These are phyloP conservation scores for Neofelis nebulosa DNA, from an alignment of 2,113 vertebrate species.

Conservation along the genomic window DNA sequence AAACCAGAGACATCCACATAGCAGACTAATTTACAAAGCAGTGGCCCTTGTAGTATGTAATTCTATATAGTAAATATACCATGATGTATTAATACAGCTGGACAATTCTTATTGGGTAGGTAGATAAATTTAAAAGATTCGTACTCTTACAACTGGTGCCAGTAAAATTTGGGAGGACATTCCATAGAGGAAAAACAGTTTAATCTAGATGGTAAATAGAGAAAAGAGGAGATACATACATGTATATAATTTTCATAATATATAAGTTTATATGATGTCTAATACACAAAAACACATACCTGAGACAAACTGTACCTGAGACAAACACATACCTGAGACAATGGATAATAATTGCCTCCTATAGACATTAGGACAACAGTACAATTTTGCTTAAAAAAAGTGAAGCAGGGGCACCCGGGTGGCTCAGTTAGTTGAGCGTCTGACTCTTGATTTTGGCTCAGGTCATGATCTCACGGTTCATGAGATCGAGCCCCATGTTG, in stretches of 20 bases:
- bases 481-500: too few species aligned
- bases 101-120: background rate
- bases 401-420: background rate
- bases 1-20: background rate
- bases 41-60: background rate
- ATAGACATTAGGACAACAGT: background rate
- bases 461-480: too few species aligned
- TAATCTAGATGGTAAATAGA: background rate
- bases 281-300: background rate
- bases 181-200: background rate
- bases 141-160: background rate
- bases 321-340: background rate
- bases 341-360: background rate
- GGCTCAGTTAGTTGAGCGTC: too few species aligned
- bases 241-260: background rate
- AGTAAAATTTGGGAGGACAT: background rate
- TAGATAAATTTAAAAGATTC: background rate
- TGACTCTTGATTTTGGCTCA: too few species aligned
- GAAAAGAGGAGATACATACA: background rate
- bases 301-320: background rate
- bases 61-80: background rate
- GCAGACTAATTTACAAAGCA: background rate
- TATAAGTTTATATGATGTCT: background rate
- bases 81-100: background rate
- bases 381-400: background rate